A percentile compares a stretch with the other conserved stretches of the same genome.
Conservation (phyloP, 2,113 vertebrate species). For the Dissostichus mawsoni region DNA sequence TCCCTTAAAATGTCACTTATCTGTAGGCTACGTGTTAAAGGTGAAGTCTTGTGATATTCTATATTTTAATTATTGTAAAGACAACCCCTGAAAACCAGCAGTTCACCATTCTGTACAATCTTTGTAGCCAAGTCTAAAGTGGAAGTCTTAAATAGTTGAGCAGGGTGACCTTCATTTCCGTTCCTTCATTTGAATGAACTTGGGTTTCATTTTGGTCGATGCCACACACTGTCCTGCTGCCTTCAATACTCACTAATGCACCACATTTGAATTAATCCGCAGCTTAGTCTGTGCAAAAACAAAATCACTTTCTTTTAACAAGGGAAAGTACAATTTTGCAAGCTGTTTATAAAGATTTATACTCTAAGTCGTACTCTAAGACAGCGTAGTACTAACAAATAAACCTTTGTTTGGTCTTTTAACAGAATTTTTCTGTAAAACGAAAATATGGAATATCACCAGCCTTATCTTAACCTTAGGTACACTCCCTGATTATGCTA, state of each 20-base stretch:
- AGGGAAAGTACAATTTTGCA: not conserved
- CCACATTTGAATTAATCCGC: not conserved
- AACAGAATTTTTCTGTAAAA: not conserved
- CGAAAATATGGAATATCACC: not conserved
- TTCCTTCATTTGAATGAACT: not conserved
- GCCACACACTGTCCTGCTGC: too few relatives aligned
- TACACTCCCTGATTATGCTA: not conserved
- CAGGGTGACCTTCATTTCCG: too few relatives aligned
- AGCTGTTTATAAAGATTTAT: not conserved
- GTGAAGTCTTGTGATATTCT: not conserved
- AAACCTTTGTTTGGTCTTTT: not conserved
- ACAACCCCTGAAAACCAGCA: not conserved
- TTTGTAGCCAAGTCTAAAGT: too few relatives aligned
- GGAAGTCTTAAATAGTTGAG: not conserved
- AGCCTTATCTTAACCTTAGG: too few relatives aligned
- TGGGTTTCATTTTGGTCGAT: too few relatives aligned
- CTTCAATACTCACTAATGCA: not conserved
- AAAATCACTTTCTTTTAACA: not conserved
- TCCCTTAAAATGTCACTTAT: not conserved
- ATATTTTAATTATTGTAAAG: not conserved
- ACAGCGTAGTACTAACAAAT: not conserved
- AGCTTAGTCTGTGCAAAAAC: too few relatives aligned
- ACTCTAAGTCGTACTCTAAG: not conserved
- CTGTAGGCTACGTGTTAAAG: not conserved
- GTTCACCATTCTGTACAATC: not conserved